These are phyloP conservation scores for Magallana nippona DNA, from an alignment of 2,888 invertebrate genomes.

Conservation along the genomic window DNA sequence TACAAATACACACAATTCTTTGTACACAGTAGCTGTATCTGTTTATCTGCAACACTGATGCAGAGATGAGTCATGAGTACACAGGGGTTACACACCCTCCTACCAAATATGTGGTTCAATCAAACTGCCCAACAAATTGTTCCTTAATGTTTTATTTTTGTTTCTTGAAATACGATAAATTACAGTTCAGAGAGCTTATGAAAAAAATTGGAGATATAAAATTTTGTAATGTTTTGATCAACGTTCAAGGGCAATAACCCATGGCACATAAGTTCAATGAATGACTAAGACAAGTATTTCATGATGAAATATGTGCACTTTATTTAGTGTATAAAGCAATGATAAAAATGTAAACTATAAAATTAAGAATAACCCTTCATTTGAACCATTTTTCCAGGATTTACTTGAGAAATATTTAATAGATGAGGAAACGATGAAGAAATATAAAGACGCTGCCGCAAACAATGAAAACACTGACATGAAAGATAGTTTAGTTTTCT, in stretches of 20 bases:
- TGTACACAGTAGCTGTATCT: too few relatives aligned
- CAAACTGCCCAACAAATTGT: not conserved
- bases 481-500: constrained; percentile 87
- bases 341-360: not conserved
- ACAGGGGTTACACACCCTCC: constrained; percentile 16
- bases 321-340: not conserved
- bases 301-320: too few relatives aligned
- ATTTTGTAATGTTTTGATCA: not conserved
- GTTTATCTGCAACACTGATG: not conserved
- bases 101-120: not conserved
- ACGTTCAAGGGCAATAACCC: not conserved
- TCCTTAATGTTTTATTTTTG: too few relatives aligned
- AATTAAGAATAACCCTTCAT: not conserved
- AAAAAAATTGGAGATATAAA: too few relatives aligned
- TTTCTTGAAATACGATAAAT: too few relatives aligned
- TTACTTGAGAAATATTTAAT: constrained; percentile 99
- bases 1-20: too few relatives aligned
- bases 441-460: constrained; percentile 26
- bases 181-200: too few relatives aligned
- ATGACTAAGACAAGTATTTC: too few relatives aligned
- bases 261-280: too few relatives aligned
- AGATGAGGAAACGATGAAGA: constrained; percentile 86
- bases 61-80: constrained; percentile 25
- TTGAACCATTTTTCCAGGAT: constrained; percentile 82
- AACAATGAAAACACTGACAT: constrained; percentile 33